Base-by-base conservation (phyloP, 1,140 invertebrate genomes). In the Patella vulgata region DNA sequence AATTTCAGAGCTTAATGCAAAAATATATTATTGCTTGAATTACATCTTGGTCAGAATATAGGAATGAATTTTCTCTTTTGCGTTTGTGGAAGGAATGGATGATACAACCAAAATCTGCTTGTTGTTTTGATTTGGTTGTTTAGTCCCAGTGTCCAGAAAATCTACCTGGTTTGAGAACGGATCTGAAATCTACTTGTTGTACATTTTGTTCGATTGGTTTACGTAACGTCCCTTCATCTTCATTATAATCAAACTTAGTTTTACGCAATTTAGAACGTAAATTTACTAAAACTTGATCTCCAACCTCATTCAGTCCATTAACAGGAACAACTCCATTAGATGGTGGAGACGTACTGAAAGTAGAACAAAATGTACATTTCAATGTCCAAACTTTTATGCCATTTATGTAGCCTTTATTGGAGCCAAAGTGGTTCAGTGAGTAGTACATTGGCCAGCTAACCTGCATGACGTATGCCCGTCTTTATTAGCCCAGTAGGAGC, bases 141-240 rank as follows among this genome's bases (percentile, higher is more conserved):
- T n/a, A n/a, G n/a, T 36, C 33, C 33, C 33, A 36, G 5, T 36
- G 33, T 8, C 33, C 33, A 36, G 33, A 36, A 36, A 36, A 36
- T 36, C 33, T 36, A 14, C 33, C 33, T 48, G 64, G 70, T 46
- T 69, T 68, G 4, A 74, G 44, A 14, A 68, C 62, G 42, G 64
- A 52, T 36, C 71, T 39, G 39, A 74, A 74, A 50, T 74, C 71
- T 31, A 68, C 53, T 53, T 71, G 68, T 25, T 59, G 40, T 4
- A 63, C 46, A 6, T 61, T 59, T n/a, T 51, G 47, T 1, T 60
- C 55, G 2, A 39, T 25, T 31, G 43, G 46, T 40, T 51, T 39
- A 6, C 58, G 52, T 5, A 14, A 36, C 5, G 33, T 14, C 14
- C 6, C 5, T 8, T 63, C 40, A n/a, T 59, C 44, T 23, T 60